Conservation (phyloP, 2,888 invertebrate species). For the Argynnis bischoffii region DNA sequence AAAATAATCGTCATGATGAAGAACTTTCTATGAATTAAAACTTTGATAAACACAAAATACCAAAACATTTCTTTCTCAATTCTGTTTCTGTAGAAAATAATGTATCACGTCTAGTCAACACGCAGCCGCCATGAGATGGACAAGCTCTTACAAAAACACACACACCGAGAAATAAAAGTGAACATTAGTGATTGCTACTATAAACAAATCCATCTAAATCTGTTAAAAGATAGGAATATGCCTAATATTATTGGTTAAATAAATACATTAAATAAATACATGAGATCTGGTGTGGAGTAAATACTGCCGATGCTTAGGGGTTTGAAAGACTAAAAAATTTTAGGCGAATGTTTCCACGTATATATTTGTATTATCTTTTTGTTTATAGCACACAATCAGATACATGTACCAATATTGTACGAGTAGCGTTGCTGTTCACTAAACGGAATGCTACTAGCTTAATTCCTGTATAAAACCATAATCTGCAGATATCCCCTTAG, state of each 20-base stretch:
- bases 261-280: conserved; percentile 9
- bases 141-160: background rate
- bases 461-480: too few species aligned
- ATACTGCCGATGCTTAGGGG: background rate
- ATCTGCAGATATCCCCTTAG: too few species aligned
- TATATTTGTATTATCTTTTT: too few species aligned
- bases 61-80: conserved; percentile 1
- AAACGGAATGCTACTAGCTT: too few species aligned
- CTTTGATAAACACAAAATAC: background rate
- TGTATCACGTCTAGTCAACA: conserved; percentile 2
- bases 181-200: conserved; percentile 6
- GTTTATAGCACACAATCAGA: too few species aligned
- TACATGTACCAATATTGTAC: too few species aligned
- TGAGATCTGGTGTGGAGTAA: background rate
- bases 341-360: background rate
- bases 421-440: too few species aligned
- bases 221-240: conserved; percentile 12
- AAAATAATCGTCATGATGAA: background rate
- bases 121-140: background rate
- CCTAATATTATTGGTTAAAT: too few species aligned
- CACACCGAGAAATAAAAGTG: conserved; percentile 8
- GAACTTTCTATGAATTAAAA: background rate
- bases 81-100: conserved; percentile 4
- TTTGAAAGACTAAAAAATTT: background rate
- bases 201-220: conserved; percentile 13